These are phyloP conservation scores for Valencia hispanica DNA, from an alignment of 2,797 vertebrate genomes.

Conservation along the genomic window DNA sequence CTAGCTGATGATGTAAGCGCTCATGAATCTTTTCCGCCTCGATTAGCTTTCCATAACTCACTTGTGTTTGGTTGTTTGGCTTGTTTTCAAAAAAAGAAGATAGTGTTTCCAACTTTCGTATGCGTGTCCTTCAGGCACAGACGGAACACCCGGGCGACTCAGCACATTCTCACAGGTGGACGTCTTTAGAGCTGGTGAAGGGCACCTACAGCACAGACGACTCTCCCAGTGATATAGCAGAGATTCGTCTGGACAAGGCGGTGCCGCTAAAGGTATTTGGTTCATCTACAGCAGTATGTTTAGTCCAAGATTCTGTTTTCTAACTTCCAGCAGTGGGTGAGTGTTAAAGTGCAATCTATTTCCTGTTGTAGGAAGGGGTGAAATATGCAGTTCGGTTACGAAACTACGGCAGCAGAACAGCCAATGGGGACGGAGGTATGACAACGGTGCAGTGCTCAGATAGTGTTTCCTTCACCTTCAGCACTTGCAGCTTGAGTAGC, in stretches of 20 bases:
- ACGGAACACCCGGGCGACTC: slow-evolving; percentile 97
- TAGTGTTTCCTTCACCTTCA: slow-evolving; percentile 96
- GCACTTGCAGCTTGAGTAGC: slow-evolving; percentile 97
- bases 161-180: slow-evolving; percentile 97
- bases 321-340: background rate
- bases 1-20: slow-evolving; percentile 95
- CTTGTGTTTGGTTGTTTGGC: background rate
- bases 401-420: slow-evolving; percentile 98
- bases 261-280: slow-evolving; percentile 94
- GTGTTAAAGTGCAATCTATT: background rate
- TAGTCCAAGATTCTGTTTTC: background rate
- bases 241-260: slow-evolving; percentile 97
- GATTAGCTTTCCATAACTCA: background rate
- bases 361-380: slow-evolving; percentile 87
- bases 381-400: slow-evolving; percentile 96
- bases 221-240: slow-evolving; percentile 96
- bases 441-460: slow-evolving; percentile 98
- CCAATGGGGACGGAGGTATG: slow-evolving; percentile 99
- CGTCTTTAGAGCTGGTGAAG: slow-evolving; percentile 96
- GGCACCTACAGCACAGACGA: slow-evolving; percentile 99
- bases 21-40: background rate
- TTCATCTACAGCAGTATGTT: background rate
- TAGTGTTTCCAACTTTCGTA: background rate
- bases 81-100: background rate
- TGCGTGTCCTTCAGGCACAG: slow-evolving; percentile 78